These are phyloP conservation scores for Drosophila bunnanda DNA, from an alignment of 2,888 invertebrate species.

Conservation along the genomic window DNA sequence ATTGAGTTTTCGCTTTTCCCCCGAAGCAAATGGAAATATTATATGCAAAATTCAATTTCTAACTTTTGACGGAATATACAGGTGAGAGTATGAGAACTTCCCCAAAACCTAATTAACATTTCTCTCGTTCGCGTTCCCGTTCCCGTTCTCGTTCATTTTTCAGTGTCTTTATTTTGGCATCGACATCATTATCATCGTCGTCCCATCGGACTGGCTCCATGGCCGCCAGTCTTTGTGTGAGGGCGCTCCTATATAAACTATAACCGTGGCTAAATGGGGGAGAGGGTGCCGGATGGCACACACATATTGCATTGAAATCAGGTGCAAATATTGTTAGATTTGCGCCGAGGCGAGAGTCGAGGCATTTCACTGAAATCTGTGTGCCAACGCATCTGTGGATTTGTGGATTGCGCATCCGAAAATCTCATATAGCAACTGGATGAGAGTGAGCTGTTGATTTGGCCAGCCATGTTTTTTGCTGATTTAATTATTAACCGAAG, in stretches of 20 bases:
- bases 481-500: conserved; percentile 70
- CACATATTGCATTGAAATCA: conserved; percentile 60
- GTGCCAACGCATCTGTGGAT: conserved; percentile 29
- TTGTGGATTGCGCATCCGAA: conserved; percentile 25
- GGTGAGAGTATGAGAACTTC: conserved; percentile 29
- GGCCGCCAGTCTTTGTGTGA: conserved; percentile 29
- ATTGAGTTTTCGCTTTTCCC: conserved; percentile 10
- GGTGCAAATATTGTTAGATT: conserved; percentile 76
- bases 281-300: background rate
- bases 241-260: conserved; percentile 51
- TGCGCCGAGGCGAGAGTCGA: conserved; percentile 42
- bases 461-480: conserved; percentile 54
- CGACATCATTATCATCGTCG: conserved; percentile 43
- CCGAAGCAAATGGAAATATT: conserved; percentile 12
- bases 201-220: conserved; percentile 40
- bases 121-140: conserved; percentile 1
- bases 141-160: conserved; percentile 17
- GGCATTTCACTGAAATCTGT: conserved; percentile 40
- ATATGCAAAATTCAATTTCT: conserved; percentile 4
- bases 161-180: conserved; percentile 41
- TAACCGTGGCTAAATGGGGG: conserved; percentile 33
- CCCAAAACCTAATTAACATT: conserved; percentile 32
- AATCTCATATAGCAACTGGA: conserved; percentile 12
- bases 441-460: conserved; percentile 43
- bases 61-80: conserved; percentile 6